Percentiles rank a stretch among this genome's conserved stretches.
Evolutionary conservation across 2,797 vertebrate species (phyloP).

Genomic region (Eleutherodactylus coqui): DNA sequence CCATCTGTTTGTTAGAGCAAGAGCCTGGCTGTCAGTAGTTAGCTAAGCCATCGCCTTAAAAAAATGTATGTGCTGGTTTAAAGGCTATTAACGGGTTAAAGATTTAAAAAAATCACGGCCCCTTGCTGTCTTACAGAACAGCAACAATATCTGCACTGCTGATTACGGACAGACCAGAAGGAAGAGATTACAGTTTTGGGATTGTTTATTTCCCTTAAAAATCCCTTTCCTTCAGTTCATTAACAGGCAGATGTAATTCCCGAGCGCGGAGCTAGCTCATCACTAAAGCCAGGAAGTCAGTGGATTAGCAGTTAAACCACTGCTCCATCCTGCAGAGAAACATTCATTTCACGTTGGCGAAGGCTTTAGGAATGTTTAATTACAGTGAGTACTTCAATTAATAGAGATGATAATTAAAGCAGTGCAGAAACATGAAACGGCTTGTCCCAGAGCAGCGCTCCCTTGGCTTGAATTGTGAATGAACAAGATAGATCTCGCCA

Average conservation of each 20-base stretch:
- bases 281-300: background rate
- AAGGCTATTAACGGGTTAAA: too few species aligned
- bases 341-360: background rate
- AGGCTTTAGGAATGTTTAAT: constrained; percentile 27
- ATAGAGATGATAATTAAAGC: constrained; percentile 16
- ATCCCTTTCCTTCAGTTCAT: constrained; percentile 20
- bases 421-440: background rate
- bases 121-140: background rate
- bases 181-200: constrained; percentile 34
- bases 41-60: too few species aligned
- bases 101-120: too few species aligned
- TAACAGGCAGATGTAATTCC: constrained; percentile 21
- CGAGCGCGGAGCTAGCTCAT: background rate
- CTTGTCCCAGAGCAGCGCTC: background rate
- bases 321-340: background rate
- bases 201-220: background rate
- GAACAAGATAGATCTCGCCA: too few species aligned
- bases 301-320: constrained; percentile 34
- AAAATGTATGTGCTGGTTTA: too few species aligned
- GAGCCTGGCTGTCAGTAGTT: too few species aligned
- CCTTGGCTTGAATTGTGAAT: background rate
- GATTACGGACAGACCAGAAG: background rate
- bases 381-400: constrained; percentile 28
- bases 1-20: too few species aligned
- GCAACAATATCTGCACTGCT: background rate